These are phyloP conservation scores for Sylvia atricapilla DNA, from an alignment of 2,113 vertebrate genomes.

Conservation along the genomic window DNA sequence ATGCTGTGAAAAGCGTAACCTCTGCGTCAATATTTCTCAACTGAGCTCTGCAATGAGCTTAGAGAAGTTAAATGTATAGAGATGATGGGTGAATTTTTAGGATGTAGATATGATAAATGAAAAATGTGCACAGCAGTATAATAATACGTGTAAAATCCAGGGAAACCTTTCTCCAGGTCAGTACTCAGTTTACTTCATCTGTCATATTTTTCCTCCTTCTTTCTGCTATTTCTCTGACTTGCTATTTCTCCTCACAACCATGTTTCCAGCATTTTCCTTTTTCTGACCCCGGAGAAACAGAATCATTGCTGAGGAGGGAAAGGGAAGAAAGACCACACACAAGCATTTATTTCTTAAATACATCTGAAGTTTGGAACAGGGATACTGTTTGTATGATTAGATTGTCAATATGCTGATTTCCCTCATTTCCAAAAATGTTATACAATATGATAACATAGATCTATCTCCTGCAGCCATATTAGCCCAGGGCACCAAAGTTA, in stretches of 20 bases:
- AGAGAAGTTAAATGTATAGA: background rate
- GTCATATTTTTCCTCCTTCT: background rate
- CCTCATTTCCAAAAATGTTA: background rate
- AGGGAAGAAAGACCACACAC: background rate
- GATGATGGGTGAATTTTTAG: background rate
- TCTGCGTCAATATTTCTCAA: background rate
- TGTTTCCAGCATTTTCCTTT: background rate
- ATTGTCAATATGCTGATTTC: constrained; percentile 10
- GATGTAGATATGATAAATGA: background rate
- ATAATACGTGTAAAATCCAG: background rate
- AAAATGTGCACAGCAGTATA: background rate
- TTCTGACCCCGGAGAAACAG: background rate
- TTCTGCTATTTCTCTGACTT: background rate
- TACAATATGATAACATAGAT: background rate
- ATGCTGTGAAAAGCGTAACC: background rate
- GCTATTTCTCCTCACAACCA: background rate
- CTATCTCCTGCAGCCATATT: background rate
- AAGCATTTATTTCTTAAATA: background rate
- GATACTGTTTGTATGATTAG: background rate
- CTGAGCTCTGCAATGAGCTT: background rate
- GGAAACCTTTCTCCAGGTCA: background rate
- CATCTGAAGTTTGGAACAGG: background rate
- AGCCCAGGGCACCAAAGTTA: background rate
- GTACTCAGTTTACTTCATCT: background rate
- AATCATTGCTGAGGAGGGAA: background rate